These are phyloP conservation scores for Paramormyrops kingsleyae DNA, from an alignment of 2,113 vertebrate genomes.

Conservation along the genomic window DNA sequence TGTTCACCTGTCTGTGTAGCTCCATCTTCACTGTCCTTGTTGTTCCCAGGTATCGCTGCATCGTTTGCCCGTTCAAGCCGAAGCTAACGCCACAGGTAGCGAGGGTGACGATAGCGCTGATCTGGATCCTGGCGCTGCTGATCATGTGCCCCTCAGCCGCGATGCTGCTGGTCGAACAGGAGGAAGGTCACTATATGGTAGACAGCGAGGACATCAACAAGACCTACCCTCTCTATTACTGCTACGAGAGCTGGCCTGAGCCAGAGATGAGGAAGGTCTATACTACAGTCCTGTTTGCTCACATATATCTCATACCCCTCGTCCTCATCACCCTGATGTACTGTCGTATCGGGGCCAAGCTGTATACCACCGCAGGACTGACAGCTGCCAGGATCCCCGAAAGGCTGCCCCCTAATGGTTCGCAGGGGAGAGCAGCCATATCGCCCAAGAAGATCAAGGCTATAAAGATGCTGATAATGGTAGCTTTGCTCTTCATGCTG, in stretches of 20 bases:
- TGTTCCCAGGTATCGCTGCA: constrained; percentile 42
- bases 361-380: constrained; percentile 30
- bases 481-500: constrained; percentile 48
- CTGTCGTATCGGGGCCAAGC: constrained; percentile 39
- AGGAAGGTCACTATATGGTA: constrained; percentile 36
- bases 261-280: constrained; percentile 45
- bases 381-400: background rate
- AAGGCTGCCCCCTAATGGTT: background rate
- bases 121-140: constrained; percentile 44
- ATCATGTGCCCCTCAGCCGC: constrained; percentile 47
- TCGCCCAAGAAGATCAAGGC: constrained; percentile 40
- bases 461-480: constrained; percentile 51
- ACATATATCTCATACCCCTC: constrained; percentile 45
- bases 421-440: constrained; percentile 12
- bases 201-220: constrained; percentile 25
- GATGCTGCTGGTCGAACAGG: constrained; percentile 41
- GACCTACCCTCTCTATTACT: constrained; percentile 41
- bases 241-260: constrained; percentile 51
- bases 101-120: constrained; percentile 32
- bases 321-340: constrained; percentile 46
- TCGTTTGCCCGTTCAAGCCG: constrained; percentile 48
- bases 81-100: constrained; percentile 41
- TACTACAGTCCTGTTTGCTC: constrained; percentile 45
- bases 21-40: background rate
- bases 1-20: background rate